phyloP scores from a whole-genome alignment of 1,140 invertebrate species.

The Saccostrea echinata region DNA sequence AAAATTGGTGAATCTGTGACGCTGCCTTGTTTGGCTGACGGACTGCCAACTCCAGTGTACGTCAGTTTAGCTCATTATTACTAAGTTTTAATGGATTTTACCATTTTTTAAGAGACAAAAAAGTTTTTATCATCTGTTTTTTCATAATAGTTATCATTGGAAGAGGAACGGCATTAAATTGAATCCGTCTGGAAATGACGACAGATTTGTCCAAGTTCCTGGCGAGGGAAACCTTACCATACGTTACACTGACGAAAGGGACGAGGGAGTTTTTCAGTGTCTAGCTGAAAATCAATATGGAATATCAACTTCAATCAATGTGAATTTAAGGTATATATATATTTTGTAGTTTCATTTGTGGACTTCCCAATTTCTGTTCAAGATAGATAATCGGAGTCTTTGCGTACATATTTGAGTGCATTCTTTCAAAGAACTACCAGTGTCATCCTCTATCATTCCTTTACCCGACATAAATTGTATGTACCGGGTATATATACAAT shows the following conservation, averaged over 20 bases:
- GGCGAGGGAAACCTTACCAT: constrained; percentile 95
- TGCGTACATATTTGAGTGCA: no score
- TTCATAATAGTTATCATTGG: constrained; percentile 94
- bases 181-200: constrained; percentile 84
- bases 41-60: background rate
- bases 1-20: background rate
- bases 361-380: no score
- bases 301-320: constrained; percentile 77
- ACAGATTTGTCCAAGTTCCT: constrained; percentile 94
- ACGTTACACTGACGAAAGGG: constrained; percentile 92
- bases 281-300: constrained; percentile 97
- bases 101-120: no score
- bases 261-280: constrained; percentile 96
- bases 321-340: background rate
- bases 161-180: constrained; percentile 96
- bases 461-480: no score
- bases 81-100: no score
- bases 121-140: no score
- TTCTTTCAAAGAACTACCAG: no score
- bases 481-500: no score
- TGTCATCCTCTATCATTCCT: no score
- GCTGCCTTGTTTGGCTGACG: background rate
- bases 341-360: no score
- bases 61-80: no score
- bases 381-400: no score